Evolutionary conservation across 2,888 invertebrate species (phyloP).

Genomic region (Diloba caeruleocephala): DNA sequence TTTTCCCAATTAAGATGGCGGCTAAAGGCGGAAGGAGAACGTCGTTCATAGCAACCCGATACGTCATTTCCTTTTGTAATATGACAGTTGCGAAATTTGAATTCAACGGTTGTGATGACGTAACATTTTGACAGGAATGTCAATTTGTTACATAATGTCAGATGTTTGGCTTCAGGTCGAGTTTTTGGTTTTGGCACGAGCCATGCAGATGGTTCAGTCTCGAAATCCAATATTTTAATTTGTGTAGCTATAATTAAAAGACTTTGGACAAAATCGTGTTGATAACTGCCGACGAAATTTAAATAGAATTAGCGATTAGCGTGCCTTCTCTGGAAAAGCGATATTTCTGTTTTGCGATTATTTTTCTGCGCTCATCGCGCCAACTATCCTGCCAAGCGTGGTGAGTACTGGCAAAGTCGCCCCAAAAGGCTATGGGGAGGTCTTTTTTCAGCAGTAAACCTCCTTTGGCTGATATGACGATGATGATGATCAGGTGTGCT

Average conservation of each 20-base stretch:
- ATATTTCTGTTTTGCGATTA: too few relatives aligned
- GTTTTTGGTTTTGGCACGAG: conserved; percentile 25
- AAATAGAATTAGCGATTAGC: too few relatives aligned
- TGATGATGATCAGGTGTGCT: too few relatives aligned
- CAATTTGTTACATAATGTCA: conserved; percentile 34
- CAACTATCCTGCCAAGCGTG: too few relatives aligned
- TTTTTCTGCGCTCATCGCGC: too few relatives aligned
- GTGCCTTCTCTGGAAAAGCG: too few relatives aligned
- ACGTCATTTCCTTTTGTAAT: conserved; percentile 49
- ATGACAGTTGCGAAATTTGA: conserved; percentile 61
- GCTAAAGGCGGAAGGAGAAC: conserved; percentile 61
- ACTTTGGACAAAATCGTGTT: too few relatives aligned
- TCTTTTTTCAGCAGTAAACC: too few relatives aligned
- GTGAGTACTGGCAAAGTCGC: too few relatives aligned
- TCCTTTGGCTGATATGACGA: too few relatives aligned
- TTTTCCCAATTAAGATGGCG: conserved; percentile 68
- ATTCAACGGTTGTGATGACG: conserved; percentile 41
- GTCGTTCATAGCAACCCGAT: conserved; percentile 55
- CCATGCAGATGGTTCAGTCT: conserved; percentile 10
- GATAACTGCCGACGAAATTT: too few relatives aligned
- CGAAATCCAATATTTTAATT: conserved; percentile 4
- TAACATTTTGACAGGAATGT: conserved; percentile 47
- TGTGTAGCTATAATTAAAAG: conserved; percentile 1
- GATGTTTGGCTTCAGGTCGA: not conserved
- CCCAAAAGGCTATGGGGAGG: too few relatives aligned